Evolutionary conservation across 2,888 invertebrate species (phyloP).

Genomic region (Andrena haemorrhoa): DNA sequence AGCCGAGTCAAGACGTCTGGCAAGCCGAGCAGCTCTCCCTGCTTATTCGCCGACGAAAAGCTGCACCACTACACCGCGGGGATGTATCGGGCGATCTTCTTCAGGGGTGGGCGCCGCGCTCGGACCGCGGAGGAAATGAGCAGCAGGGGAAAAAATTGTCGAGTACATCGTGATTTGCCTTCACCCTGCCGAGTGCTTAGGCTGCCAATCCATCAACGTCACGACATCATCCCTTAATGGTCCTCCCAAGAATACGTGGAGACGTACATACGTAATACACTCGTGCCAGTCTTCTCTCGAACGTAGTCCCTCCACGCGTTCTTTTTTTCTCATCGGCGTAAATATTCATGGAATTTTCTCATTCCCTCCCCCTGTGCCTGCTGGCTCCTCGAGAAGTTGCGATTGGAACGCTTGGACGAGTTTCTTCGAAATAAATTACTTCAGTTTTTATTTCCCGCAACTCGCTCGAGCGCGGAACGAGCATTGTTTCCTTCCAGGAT

Average conservation of each 20-base stretch:
- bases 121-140: neutral
- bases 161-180: constrained; percentile 29
- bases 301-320: neutral
- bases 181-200: neutral
- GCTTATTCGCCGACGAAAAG: neutral
- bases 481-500: neutral
- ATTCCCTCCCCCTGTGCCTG: neutral
- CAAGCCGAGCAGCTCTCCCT: neutral
- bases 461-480: neutral
- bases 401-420: too few species aligned
- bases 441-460: neutral
- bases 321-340: neutral
- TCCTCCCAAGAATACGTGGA: constrained; percentile 4
- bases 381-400: neutral
- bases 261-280: constrained; percentile 6
- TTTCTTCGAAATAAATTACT: constrained; percentile 23
- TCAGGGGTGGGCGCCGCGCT: constrained; percentile 7
- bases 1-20: neutral
- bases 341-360: constrained; percentile 12
- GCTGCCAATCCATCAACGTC: constrained; percentile 58
- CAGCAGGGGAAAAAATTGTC: constrained; percentile 8
- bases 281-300: neutral
- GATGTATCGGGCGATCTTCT: constrained; percentile 5
- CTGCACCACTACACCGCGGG: neutral
- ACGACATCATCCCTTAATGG: constrained; percentile 42